Percentiles rank a stretch among this genome's conserved stretches.
phyloP scores from a whole-genome alignment of 2,888 invertebrate genomes.

The Megaustenia siamemsis region DNA sequence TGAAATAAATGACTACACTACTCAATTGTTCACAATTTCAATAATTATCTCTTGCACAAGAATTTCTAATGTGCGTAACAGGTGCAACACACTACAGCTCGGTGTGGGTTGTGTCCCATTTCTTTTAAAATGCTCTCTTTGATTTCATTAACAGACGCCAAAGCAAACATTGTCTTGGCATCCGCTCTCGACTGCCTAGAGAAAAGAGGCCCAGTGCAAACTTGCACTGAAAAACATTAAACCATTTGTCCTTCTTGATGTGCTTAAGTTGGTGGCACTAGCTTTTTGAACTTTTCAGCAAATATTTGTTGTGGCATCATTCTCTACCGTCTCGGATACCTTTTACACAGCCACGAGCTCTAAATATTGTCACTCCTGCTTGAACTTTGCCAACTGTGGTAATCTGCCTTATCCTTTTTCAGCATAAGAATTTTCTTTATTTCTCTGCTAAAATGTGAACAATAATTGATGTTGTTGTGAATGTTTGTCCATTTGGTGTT shows the following conservation, averaged over 20 bases:
- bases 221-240: constrained; percentile 24
- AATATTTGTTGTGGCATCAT: constrained; percentile 19
- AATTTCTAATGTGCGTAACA: too few species aligned
- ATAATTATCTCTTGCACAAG: too few species aligned
- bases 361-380: constrained; percentile 22
- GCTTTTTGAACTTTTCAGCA: constrained; percentile 4
- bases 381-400: neutral
- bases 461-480: too few species aligned
- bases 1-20: too few species aligned
- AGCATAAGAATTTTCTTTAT: neutral
- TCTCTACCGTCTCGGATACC: neutral
- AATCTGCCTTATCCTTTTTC: neutral
- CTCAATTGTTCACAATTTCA: too few species aligned
- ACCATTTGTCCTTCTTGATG: constrained; percentile 24
- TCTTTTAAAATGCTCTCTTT: neutral
- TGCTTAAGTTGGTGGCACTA: neutral
- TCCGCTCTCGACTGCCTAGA: neutral
- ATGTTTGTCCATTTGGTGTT: too few species aligned
- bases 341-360: neutral
- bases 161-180: constrained; percentile 16
- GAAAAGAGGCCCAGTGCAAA: constrained; percentile 22
- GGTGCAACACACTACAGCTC: too few species aligned
- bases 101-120: neutral
- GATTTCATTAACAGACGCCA: constrained; percentile 31
- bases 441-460: too few species aligned